Evolutionary conservation across 2,113 vertebrate species (phyloP).

Genomic region (Eretmochelys imbricata): DNA sequence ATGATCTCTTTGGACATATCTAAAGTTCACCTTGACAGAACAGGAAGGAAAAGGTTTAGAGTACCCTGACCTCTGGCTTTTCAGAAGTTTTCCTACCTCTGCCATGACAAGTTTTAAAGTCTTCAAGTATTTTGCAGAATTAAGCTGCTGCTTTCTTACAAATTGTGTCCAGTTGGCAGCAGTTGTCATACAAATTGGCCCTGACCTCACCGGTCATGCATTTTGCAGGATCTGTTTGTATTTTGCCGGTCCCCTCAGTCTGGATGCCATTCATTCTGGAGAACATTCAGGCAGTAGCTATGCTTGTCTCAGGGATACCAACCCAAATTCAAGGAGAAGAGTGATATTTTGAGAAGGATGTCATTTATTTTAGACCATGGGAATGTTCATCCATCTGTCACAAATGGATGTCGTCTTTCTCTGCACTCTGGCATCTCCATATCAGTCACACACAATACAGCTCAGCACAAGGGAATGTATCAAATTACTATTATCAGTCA

Average conservation of each 20-base stretch:
- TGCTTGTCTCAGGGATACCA: background rate
- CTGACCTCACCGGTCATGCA: rapidly evolving
- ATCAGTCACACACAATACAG: background rate
- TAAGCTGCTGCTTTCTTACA: background rate
- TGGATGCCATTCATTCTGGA: background rate
- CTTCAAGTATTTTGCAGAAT: background rate
- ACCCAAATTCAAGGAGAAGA: background rate
- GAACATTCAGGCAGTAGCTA: conserved; percentile 6
- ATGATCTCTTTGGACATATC: background rate
- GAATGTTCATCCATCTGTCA: conserved; percentile 68
- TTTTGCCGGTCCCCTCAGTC: background rate
- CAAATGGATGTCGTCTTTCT: conserved; percentile 12
- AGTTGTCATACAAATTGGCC: background rate
- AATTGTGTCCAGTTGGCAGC: background rate
- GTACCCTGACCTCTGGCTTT: background rate
- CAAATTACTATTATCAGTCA: conserved; percentile 27
- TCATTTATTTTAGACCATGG: conserved; percentile 47
- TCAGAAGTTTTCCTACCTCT: background rate
- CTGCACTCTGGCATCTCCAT: background rate
- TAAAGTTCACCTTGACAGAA: rapidly evolving
- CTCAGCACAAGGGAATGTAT: conserved; percentile 32
- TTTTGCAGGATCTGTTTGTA: background rate
- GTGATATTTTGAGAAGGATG: conserved; percentile 44
- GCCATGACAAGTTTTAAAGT: background rate
- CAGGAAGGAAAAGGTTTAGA: background rate